These are phyloP conservation scores for Netelia fuscicornis DNA, from an alignment of 2,888 invertebrate species.

Conservation along the genomic window DNA sequence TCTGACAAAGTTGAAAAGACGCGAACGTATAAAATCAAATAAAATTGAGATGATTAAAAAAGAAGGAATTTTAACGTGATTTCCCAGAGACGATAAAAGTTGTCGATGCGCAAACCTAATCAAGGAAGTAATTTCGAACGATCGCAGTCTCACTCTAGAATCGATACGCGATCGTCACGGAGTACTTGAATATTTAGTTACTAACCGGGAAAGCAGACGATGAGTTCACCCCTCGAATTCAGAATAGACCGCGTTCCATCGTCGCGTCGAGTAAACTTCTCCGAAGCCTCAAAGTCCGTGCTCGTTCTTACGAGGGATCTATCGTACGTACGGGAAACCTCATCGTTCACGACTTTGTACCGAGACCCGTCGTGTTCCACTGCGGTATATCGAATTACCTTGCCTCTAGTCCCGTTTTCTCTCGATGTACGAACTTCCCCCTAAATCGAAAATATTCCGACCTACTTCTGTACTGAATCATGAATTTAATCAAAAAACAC, in stretches of 20 bases:
- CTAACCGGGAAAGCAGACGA: constrained; percentile 79
- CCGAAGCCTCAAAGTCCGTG: constrained; percentile 78
- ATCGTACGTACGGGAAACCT: constrained; percentile 77
- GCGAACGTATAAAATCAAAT: background rate
- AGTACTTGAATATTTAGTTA: constrained; percentile 21
- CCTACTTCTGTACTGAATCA: constrained; percentile 3
- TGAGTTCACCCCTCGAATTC: constrained; percentile 77
- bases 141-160: no score
- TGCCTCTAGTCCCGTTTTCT: constrained; percentile 64
- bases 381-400: constrained; percentile 75
- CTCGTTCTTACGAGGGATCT: constrained; percentile 78
- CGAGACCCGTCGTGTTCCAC: constrained; percentile 77
- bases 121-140: no score
- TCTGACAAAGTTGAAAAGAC: constrained; percentile 70
- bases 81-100: no score
- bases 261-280: constrained; percentile 79
- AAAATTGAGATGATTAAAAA: background rate
- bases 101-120: no score
- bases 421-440: constrained; percentile 57
- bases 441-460: constrained; percentile 47
- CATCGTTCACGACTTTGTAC: constrained; percentile 77
- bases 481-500: background rate
- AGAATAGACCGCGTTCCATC: constrained; percentile 80
- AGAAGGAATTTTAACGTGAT: background rate
- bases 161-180: background rate